Evolutionary conservation across 2,888 invertebrate species (phyloP).

Genomic region (Camponotus fellah): DNA sequence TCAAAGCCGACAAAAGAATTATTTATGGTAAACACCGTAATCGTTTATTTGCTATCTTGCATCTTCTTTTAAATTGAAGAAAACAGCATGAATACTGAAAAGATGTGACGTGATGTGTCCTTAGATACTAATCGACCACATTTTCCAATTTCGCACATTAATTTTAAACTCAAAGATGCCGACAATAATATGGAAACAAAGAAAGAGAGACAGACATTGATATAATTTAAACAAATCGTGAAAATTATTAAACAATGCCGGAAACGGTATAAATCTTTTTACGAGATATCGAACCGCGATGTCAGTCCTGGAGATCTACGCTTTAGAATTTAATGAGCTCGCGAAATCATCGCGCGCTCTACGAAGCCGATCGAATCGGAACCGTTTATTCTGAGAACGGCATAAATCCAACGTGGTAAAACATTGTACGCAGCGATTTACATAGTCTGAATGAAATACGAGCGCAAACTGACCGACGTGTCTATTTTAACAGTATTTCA

Average conservation of each 20-base stretch:
- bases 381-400: conserved; percentile 44
- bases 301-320: conserved; percentile 1
- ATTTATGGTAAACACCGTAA: no score
- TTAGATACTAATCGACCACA: no score
- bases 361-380: conserved; percentile 14
- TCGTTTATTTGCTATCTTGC: no score
- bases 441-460: conserved; percentile 5
- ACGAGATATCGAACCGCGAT: not conserved
- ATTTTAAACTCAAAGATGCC: no score
- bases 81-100: no score
- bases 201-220: no score
- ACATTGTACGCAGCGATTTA: conserved; percentile 15
- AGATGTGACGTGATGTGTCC: no score
- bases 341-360: not conserved
- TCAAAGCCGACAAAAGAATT: no score
- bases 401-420: conserved; percentile 23
- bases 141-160: no score
- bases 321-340: conserved; percentile 31
- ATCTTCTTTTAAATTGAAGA: no score
- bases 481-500: conserved; percentile 12
- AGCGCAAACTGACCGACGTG: not conserved
- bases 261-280: not conserved
- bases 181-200: no score
- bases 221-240: no score
- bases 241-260: not conserved